These are phyloP conservation scores for Taphrorychus bicolor DNA, from an alignment of 2,888 invertebrate species.

Conservation along the genomic window DNA sequence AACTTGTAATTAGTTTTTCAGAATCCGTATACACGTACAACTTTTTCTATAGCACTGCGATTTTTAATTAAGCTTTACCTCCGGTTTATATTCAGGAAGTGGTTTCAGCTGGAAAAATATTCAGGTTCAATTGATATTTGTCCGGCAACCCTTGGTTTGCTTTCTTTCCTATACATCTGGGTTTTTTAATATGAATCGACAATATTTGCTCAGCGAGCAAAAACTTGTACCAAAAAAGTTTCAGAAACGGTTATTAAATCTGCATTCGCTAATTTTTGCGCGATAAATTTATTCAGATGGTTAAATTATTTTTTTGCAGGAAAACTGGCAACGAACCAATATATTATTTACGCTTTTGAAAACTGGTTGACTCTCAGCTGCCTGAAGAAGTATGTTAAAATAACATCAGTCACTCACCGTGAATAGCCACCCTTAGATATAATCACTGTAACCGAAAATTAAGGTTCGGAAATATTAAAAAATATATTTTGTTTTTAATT, in stretches of 20 bases:
- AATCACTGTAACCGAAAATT: constrained; percentile 19
- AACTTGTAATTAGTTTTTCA: constrained; percentile 59
- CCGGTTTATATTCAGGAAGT: constrained; percentile 59
- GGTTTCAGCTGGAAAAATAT: constrained; percentile 59
- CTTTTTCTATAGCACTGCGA: constrained; percentile 56
- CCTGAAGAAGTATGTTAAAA: too few species aligned
- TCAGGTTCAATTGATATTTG: constrained; percentile 59
- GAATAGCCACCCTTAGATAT: not conserved
- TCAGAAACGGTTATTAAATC: constrained; percentile 31
- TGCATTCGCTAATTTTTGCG: not conserved
- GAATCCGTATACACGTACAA: constrained; percentile 53
- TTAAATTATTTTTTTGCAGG: too few species aligned
- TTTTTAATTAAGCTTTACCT: constrained; percentile 60
- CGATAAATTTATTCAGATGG: not conserved
- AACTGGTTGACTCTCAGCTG: too few species aligned
- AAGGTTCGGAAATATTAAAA: constrained; percentile 26
- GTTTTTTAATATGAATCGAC: constrained; percentile 27
- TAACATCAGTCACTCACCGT: too few species aligned
- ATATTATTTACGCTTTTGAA: too few species aligned
- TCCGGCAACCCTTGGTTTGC: constrained; percentile 56
- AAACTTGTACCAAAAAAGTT: constrained; percentile 2
- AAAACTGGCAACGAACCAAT: too few species aligned
- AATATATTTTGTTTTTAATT: constrained; percentile 43
- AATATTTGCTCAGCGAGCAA: constrained; percentile 25
- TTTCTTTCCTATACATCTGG: constrained; percentile 53